phyloP scores from a whole-genome alignment of 1,140 invertebrate species.

The Ips typographus region DNA sequence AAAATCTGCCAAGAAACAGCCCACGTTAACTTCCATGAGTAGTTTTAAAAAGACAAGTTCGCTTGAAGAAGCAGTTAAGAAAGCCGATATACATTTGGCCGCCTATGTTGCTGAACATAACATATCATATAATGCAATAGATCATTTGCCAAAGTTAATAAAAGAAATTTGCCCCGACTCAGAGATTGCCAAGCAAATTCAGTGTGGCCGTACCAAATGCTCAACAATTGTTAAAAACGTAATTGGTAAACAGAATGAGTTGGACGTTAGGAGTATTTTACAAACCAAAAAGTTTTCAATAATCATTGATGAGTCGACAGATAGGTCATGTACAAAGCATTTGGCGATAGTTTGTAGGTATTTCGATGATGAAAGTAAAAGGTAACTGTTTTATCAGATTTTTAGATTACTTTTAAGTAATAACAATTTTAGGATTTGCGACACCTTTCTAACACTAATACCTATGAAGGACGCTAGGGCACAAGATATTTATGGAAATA shows the following conservation, averaged over 20 bases:
- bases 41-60: background rate
- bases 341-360: conserved; percentile 42
- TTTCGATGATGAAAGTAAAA: conserved; percentile 3
- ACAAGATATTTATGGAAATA: background rate
- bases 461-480: background rate
- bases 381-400: background rate
- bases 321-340: conserved; percentile 45
- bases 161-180: conserved; percentile 27
- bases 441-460: background rate
- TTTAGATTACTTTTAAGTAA: background rate
- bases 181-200: conserved; percentile 21
- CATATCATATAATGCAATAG: conserved; percentile 26
- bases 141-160: conserved; percentile 31
- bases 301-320: conserved; percentile 51
- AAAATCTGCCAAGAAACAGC: conserved; percentile 1
- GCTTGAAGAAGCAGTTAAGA: conserved; percentile 5
- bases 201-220: conserved; percentile 25
- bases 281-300: conserved; percentile 48
- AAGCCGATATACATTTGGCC: conserved; percentile 17
- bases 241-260: conserved; percentile 15
- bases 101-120: conserved; percentile 37
- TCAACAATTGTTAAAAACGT: conserved; percentile 19
- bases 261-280: conserved; percentile 38
- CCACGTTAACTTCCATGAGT: background rate
- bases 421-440: background rate